A percentile compares a stretch with the other conserved stretches of the same genome.
Conservation (phyloP, 2,797 vertebrate species). For the Knipowitschia caucasica region DNA sequence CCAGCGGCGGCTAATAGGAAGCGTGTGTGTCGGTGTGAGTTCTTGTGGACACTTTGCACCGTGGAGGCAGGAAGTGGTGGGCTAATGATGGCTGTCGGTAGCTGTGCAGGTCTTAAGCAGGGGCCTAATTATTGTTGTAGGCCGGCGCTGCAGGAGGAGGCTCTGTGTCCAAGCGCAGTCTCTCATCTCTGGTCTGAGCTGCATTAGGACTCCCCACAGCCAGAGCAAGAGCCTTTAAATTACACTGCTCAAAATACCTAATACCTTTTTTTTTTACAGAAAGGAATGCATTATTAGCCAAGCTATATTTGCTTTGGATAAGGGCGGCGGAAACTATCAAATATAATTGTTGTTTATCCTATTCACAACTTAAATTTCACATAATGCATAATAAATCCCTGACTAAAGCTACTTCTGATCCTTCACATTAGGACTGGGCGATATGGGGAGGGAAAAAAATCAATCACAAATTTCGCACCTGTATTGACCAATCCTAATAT, state of each 20-base stretch:
- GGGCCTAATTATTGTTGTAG: slow-evolving; percentile 58
- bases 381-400: too few relatives aligned
- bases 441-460: too few relatives aligned
- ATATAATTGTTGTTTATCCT: too few relatives aligned
- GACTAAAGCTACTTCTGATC: too few relatives aligned
- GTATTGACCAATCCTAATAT: too few relatives aligned
- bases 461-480: too few relatives aligned
- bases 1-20: slow-evolving; percentile 58
- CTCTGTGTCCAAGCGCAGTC: slow-evolving; percentile 43
- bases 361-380: too few relatives aligned
- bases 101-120: slow-evolving; percentile 42
- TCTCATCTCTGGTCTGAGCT: slow-evolving; percentile 38
- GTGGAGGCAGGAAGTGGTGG: slow-evolving; percentile 63
- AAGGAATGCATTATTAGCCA: too few relatives aligned
- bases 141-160: slow-evolving; percentile 25
- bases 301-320: too few relatives aligned
- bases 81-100: slow-evolving; percentile 59
- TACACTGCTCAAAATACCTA: slow-evolving; percentile 28
- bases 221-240: slow-evolving; percentile 47
- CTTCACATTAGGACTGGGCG: too few relatives aligned
- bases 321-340: too few relatives aligned
- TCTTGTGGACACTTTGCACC: slow-evolving; percentile 44
- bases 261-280: slow-evolving; percentile 26
- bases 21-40: slow-evolving; percentile 56
- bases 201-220: slow-evolving; percentile 15